phyloP scores from a whole-genome alignment of 2,888 invertebrate species.

The Strigamia crassipes region DNA sequence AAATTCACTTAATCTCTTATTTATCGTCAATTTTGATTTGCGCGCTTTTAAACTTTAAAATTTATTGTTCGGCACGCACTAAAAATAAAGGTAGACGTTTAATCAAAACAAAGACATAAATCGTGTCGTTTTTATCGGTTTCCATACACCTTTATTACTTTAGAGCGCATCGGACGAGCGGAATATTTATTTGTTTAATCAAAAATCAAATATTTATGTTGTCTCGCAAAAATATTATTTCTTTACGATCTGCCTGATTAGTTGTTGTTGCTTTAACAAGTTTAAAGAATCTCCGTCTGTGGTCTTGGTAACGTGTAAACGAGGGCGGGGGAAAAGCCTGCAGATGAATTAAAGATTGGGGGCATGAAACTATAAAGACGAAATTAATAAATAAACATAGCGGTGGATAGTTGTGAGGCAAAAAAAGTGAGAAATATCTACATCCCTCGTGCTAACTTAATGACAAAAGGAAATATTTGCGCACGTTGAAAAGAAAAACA shows the following conservation, averaged over 20 bases:
- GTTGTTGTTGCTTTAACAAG: too few species aligned
- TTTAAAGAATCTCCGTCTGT: too few species aligned
- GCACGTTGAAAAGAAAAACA: background rate
- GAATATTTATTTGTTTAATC: too few species aligned
- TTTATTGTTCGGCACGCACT: background rate
- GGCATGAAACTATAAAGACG: background rate
- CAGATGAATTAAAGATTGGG: background rate
- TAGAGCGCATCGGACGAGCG: too few species aligned
- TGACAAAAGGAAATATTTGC: background rate
- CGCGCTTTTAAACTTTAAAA: background rate
- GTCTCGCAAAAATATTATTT: too few species aligned
- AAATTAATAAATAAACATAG: background rate
- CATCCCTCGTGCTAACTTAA: background rate
- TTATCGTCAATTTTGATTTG: conserved; percentile 15
- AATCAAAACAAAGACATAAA: too few species aligned
- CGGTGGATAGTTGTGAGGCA: background rate
- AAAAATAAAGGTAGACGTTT: too few species aligned
- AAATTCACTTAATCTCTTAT: background rate
- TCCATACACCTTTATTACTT: too few species aligned
- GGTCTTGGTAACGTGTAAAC: background rate
- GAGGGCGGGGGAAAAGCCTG: background rate
- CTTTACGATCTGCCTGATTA: too few species aligned
- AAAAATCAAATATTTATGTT: too few species aligned
- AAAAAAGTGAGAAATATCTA: background rate
- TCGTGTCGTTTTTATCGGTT: too few species aligned